These are phyloP conservation scores for Babylonia areolata DNA, from an alignment of 1,140 invertebrate species.

Conservation along the genomic window DNA sequence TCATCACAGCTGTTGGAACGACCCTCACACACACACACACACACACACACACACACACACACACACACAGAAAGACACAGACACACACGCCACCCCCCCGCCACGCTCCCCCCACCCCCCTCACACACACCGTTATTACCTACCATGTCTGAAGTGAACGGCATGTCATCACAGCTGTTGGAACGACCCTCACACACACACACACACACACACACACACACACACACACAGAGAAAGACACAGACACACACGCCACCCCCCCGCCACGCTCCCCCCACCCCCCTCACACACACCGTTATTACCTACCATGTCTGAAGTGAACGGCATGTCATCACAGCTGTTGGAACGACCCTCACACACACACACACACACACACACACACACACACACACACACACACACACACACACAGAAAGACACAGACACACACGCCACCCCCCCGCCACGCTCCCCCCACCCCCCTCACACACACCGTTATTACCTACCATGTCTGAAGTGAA, in stretches of 20 bases:
- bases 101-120: not conserved
- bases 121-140: not conserved
- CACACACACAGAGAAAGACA: not conserved
- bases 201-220: too few relatives aligned
- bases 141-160: too few relatives aligned
- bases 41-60: not conserved
- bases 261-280: too few relatives aligned
- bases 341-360: not conserved
- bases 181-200: too few relatives aligned
- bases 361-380: not conserved
- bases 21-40: not conserved
- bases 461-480: too few relatives aligned
- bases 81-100: not conserved
- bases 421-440: not conserved
- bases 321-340: too few relatives aligned
- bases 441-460: too few relatives aligned
- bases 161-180: too few relatives aligned
- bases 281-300: not conserved
- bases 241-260: not conserved
- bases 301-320: too few relatives aligned
- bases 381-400: not conserved
- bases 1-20: slow-evolving; percentile 65
- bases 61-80: not conserved
- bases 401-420: not conserved
- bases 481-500: too few relatives aligned